Conservation (phyloP, 2,113 vertebrate species). For the Silurus meridionalis region DNA sequence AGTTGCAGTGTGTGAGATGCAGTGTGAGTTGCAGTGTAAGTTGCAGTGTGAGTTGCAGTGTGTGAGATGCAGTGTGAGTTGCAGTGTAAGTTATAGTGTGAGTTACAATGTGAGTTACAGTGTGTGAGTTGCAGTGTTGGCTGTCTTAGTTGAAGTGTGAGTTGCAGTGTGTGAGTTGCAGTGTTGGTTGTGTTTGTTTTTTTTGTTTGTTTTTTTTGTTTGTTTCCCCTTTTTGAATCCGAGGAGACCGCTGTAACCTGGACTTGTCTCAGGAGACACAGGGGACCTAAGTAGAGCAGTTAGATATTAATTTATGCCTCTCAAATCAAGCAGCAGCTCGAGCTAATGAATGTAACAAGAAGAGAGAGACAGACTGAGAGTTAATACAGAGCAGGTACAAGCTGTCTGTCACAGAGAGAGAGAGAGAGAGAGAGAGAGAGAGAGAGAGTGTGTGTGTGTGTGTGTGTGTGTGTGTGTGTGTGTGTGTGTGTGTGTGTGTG, state of each 20-base stretch:
- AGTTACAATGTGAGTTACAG: too few relatives aligned
- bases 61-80: too few relatives aligned
- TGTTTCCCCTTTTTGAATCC: too few relatives aligned
- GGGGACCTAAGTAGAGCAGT: not conserved
- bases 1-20: too few relatives aligned
- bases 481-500: constrained; percentile 9
- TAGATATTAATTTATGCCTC: not conserved
- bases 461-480: constrained; percentile 15
- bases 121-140: too few relatives aligned
- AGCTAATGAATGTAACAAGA: not conserved
- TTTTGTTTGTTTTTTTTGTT: too few relatives aligned
- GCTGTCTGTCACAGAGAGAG: not conserved
- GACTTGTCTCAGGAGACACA: not conserved
- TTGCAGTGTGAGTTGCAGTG: too few relatives aligned
- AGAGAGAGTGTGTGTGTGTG: not conserved
- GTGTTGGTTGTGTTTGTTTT: not conserved
- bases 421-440: too few relatives aligned
- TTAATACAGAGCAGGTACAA: not conserved
- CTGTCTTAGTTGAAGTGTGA: too few relatives aligned
- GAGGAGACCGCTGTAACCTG: not conserved
- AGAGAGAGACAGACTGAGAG: not conserved
- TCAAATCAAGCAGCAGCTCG: not conserved
- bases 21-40: too few relatives aligned
- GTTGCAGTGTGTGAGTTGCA: too few relatives aligned
- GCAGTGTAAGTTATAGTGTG: too few relatives aligned